phyloP scores from a whole-genome alignment of 2,888 invertebrate genomes.

The Schizaphis graminum region DNA sequence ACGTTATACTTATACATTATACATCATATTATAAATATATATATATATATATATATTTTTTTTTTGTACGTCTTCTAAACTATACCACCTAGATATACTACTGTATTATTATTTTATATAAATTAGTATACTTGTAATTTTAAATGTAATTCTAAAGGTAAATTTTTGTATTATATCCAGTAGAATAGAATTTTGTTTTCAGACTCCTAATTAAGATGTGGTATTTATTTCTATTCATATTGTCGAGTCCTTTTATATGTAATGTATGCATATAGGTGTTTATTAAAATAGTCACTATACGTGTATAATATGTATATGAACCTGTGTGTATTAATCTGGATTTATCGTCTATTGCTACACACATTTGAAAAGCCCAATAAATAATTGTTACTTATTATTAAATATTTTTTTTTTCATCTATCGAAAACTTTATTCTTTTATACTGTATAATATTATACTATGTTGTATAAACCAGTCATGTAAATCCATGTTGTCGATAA shows the following conservation, averaged over 20 bases:
- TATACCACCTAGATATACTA: constrained; percentile 52
- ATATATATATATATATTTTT: constrained; percentile 16
- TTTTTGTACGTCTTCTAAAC: constrained; percentile 53
- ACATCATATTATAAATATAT: constrained; percentile 23
- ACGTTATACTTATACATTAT: constrained; percentile 30
- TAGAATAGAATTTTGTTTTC: constrained; percentile 55
- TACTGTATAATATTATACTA: neutral
- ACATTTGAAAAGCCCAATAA: neutral
- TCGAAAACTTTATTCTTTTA: neutral
- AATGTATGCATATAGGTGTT: constrained; percentile 37
- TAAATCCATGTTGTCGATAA: constrained; percentile 8
- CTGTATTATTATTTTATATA: constrained; percentile 62
- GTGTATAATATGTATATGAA: neutral
- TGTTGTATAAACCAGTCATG: neutral
- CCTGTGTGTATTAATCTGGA: neutral
- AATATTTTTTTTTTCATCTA: neutral
- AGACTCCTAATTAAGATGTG: constrained; percentile 25
- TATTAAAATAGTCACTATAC: constrained; percentile 27
- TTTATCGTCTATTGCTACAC: neutral
- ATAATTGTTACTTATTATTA: neutral
- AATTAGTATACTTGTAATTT: constrained; percentile 55
- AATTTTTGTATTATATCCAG: constrained; percentile 60
- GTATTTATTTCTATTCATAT: constrained; percentile 55
- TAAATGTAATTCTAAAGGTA: constrained; percentile 32
- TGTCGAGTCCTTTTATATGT: constrained; percentile 17